Conservation (phyloP, 2,888 invertebrate species). For the Drosophila antonietae region DNA sequence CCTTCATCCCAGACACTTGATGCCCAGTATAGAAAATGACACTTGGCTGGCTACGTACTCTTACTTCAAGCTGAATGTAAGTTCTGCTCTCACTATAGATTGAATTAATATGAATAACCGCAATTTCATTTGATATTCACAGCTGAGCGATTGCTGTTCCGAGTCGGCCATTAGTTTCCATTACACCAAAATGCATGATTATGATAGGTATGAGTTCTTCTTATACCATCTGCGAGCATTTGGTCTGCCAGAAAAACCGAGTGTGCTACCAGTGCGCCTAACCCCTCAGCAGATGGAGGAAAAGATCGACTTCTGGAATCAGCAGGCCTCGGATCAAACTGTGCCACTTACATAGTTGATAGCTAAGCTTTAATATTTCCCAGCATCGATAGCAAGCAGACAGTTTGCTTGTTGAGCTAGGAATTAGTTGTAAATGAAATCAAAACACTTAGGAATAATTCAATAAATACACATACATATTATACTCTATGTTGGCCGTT, state of each 20-base stretch:
- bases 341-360: neutral
- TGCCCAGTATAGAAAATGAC: constrained; percentile 88
- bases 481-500: neutral
- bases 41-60: constrained; percentile 98
- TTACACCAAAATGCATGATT: constrained; percentile 94
- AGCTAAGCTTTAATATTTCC: neutral
- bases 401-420: neutral
- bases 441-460: neutral
- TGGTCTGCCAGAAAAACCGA: constrained; percentile 17
- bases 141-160: constrained; percentile 91
- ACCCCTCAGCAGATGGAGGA: constrained; percentile 59
- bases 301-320: constrained; percentile 62
- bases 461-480: neutral
- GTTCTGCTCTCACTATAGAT: constrained; percentile 5
- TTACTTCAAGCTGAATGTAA: constrained; percentile 91
- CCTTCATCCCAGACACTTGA: constrained; percentile 90
- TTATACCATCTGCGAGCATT: constrained; percentile 87
- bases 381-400: neutral
- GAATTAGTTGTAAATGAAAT: neutral
- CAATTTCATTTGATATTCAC: constrained; percentile 10
- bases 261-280: constrained; percentile 43
- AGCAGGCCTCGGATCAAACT: constrained; percentile 36
- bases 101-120: neutral
- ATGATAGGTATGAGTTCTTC: constrained; percentile 97
- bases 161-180: constrained; percentile 98